Percentiles rank a stretch among this genome's conserved stretches.
Conservation (phyloP, 2,797 vertebrate species). For the Poecilia gillii region DNA sequence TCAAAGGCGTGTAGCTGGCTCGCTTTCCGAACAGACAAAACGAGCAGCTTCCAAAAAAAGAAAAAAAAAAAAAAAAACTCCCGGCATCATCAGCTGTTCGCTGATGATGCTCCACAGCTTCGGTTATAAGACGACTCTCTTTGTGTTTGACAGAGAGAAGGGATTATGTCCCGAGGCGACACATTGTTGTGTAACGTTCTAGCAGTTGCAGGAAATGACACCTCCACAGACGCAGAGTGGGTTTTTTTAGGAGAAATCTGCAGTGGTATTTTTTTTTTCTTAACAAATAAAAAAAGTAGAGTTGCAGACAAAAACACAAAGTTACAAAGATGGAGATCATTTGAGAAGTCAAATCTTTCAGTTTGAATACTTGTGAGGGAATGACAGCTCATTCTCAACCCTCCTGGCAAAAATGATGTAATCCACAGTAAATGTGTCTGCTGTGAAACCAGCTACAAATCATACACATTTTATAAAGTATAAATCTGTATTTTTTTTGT, state of each 20-base stretch:
- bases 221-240: slow-evolving; percentile 39
- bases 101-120: slow-evolving; percentile 19
- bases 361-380: slow-evolving; percentile 1
- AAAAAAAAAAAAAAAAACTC: slow-evolving; percentile 5
- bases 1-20: slow-evolving; percentile 14
- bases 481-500: neutral
- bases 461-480: neutral
- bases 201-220: slow-evolving; percentile 63
- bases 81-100: slow-evolving; percentile 21
- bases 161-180: slow-evolving; percentile 63
- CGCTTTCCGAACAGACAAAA: slow-evolving; percentile 19
- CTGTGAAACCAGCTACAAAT: neutral
- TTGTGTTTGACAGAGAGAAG: slow-evolving; percentile 55
- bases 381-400: neutral
- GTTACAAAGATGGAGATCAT: slow-evolving; percentile 5
- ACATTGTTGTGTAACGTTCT: slow-evolving; percentile 67
- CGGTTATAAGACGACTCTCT: slow-evolving; percentile 28
- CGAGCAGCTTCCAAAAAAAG: slow-evolving; percentile 13
- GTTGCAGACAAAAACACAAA: slow-evolving; percentile 18
- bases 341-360: neutral
- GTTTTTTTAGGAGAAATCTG: slow-evolving; percentile 24
- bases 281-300: slow-evolving; percentile 34
- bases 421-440: slow-evolving; percentile 1
- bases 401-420: slow-evolving; percentile 6
- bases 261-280: slow-evolving; percentile 28